These are phyloP conservation scores for Noctua janthe DNA, from an alignment of 2,888 invertebrate species.

Conservation along the genomic window DNA sequence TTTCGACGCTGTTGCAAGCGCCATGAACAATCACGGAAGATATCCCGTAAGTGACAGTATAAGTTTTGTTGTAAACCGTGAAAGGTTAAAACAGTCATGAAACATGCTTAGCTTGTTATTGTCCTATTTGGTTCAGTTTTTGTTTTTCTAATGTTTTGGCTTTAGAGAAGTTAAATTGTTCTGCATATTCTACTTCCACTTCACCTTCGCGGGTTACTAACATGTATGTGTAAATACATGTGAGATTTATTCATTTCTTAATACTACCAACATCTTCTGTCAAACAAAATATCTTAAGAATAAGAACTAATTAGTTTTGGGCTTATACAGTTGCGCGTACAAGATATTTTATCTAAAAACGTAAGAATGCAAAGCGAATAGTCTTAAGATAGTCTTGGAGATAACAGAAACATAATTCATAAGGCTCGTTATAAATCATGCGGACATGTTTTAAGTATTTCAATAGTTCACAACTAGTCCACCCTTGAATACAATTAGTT, in stretches of 20 bases:
- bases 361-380: not conserved
- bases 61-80: too few species aligned
- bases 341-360: slow-evolving; percentile 1
- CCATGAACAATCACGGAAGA: too few species aligned
- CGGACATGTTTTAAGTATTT: slow-evolving; percentile 23
- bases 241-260: not conserved
- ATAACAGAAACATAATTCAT: slow-evolving; percentile 3
- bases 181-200: not conserved
- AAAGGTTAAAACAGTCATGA: not conserved
- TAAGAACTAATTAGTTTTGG: not conserved
- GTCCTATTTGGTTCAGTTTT: not conserved
- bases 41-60: too few species aligned
- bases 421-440: slow-evolving; percentile 18
- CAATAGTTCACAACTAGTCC: slow-evolving; percentile 37
- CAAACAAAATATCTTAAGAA: not conserved
- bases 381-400: not conserved
- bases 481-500: slow-evolving; percentile 55
- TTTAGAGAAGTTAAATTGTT: not conserved
- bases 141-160: not conserved
- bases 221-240: not conserved
- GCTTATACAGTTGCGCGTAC: not conserved
- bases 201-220: not conserved
- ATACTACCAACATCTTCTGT: not conserved
- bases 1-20: too few species aligned
- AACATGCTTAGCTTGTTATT: not conserved